These are phyloP conservation scores for Papilio polytes DNA, from an alignment of 1,140 invertebrate species.

Conservation along the genomic window DNA sequence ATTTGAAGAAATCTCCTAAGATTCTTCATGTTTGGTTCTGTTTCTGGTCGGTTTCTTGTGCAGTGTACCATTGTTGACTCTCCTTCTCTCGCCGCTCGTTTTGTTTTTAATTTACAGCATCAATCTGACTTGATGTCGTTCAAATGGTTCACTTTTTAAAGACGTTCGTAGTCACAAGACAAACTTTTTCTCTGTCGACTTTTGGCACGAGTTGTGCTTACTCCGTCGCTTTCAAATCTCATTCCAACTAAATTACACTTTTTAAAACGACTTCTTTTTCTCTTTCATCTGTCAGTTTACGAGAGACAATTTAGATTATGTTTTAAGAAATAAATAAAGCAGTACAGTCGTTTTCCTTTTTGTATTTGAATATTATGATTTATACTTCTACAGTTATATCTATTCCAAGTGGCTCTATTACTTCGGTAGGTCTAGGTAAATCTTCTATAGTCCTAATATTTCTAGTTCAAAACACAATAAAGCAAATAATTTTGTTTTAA, in stretches of 20 bases:
- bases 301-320: conserved; percentile 35
- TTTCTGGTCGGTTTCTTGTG: conserved; percentile 39
- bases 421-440: no score
- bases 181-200: conserved; percentile 34
- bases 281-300: conserved; percentile 34
- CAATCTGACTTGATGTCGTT: conserved; percentile 14
- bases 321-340: conserved; percentile 22
- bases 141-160: conserved; percentile 27
- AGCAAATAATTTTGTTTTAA: neutral
- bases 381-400: no score
- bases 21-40: conserved; percentile 38
- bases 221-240: conserved; percentile 36
- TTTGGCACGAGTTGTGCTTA: conserved; percentile 37
- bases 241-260: conserved; percentile 40
- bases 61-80: conserved; percentile 37
- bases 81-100: conserved; percentile 27
- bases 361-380: conserved; percentile 5
- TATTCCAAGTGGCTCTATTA: no score
- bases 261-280: conserved; percentile 36
- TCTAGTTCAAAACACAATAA: neutral
- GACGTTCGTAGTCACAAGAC: conserved; percentile 9
- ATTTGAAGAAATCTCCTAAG: conserved; percentile 38
- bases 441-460: neutral
- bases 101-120: conserved; percentile 45
- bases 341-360: conserved; percentile 13